A percentile compares a stretch with the other conserved stretches of the same genome.
phyloP scores from a whole-genome alignment of 2,797 vertebrate species.

The Chelon labrosus region DNA sequence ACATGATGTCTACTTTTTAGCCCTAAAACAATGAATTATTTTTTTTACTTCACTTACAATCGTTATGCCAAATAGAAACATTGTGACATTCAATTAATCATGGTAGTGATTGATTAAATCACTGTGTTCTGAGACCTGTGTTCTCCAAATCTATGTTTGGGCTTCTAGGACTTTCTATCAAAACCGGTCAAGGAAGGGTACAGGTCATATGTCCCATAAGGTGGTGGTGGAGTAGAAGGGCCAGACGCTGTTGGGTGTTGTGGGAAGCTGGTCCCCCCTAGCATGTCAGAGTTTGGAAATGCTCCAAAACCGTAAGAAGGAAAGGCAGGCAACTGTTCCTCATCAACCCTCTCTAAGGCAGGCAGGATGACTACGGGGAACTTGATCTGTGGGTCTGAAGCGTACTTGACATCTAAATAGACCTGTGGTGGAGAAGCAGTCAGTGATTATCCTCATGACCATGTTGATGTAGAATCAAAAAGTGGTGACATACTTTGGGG shows the following conservation, averaged over 20 bases:
- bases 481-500: not conserved
- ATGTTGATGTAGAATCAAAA: not conserved
- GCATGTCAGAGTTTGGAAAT: conserved; percentile 7
- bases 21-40: no score
- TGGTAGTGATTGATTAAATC: not conserved
- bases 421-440: conserved; percentile 58
- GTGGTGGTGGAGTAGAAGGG: conserved; percentile 16
- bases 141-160: no score
- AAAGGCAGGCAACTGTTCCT: conserved; percentile 1
- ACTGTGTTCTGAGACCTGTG: no score
- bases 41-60: no score
- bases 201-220: conserved; percentile 28
- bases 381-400: conserved; percentile 72
- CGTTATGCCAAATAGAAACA: no score
- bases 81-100: not conserved
- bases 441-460: not conserved
- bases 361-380: conserved; percentile 75
- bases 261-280: conserved; percentile 9
- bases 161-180: not conserved
- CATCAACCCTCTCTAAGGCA: not conserved
- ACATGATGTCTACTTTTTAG: no score
- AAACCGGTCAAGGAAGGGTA: conserved; percentile 26
- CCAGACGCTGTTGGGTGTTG: conserved; percentile 16
- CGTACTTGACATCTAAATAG: conserved; percentile 76
- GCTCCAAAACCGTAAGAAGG: conserved; percentile 22